These are phyloP conservation scores for Diabrotica virgifera DNA, from an alignment of 1,140 invertebrate species.

Conservation along the genomic window DNA sequence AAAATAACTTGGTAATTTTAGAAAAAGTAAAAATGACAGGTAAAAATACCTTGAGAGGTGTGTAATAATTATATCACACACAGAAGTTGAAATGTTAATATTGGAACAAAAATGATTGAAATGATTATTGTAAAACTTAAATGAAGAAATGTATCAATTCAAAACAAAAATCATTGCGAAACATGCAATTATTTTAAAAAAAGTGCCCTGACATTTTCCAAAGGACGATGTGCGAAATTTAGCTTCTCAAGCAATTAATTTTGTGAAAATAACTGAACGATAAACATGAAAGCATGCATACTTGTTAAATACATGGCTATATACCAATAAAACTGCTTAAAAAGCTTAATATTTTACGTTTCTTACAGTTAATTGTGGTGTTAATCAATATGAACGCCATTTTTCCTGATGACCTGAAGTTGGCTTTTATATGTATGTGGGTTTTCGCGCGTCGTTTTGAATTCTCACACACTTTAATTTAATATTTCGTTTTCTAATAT, in stretches of 20 bases:
- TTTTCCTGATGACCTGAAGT: constrained; percentile 34
- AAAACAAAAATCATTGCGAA: constrained; percentile 12
- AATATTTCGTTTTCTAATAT: neutral
- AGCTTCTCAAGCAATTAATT: constrained; percentile 16
- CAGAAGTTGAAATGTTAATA: too few species aligned
- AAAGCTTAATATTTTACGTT: constrained; percentile 39
- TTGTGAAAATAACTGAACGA: constrained; percentile 20
- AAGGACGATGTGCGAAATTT: constrained; percentile 20
- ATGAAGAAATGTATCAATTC: neutral
- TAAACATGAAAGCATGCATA: constrained; percentile 30
- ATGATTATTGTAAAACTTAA: too few species aligned
- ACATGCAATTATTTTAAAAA: constrained; percentile 20
- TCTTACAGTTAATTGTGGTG: constrained; percentile 40
- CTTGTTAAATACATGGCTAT: constrained; percentile 26
- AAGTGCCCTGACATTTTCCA: constrained; percentile 28
- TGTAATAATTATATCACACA: neutral
- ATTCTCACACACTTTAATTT: constrained; percentile 4
- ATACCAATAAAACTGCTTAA: constrained; percentile 31
- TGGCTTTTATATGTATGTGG: constrained; percentile 15
- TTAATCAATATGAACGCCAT: constrained; percentile 42
- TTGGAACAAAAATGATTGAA: too few species aligned
- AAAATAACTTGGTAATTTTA: neutral
- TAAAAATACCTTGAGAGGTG: neutral
- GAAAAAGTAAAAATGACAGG: neutral
- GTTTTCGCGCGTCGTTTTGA: constrained; percentile 13